These are phyloP conservation scores for Baronia brevicornis DNA, from an alignment of 2,888 invertebrate species.

Conservation along the genomic window DNA sequence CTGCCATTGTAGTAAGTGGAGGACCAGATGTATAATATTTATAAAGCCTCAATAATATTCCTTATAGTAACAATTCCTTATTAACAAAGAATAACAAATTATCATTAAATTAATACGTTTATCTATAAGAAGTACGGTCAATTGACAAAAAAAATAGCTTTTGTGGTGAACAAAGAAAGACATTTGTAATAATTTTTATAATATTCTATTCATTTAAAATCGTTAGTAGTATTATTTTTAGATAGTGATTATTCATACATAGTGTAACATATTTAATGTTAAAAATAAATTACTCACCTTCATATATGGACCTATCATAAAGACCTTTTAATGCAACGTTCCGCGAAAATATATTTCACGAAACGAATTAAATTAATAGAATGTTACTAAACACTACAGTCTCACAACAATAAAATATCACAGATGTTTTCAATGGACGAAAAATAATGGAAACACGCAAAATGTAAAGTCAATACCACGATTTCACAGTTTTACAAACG, in stretches of 20 bases:
- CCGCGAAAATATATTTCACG: constrained; percentile 70
- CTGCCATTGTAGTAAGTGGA: too few species aligned
- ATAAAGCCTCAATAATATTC: too few species aligned
- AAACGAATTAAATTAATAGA: constrained; percentile 40
- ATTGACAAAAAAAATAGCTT: too few species aligned
- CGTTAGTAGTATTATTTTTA: too few species aligned
- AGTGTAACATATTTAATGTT: constrained; percentile 19
- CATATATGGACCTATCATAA: constrained; percentile 75
- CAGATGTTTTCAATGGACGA: constrained; percentile 44
- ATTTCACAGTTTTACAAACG: constrained; percentile 34
- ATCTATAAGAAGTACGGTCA: too few species aligned
- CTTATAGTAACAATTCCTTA: too few species aligned
- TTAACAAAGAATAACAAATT: too few species aligned
- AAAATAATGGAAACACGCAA: constrained; percentile 42
- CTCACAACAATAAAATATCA: constrained; percentile 46
- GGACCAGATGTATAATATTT: too few species aligned
- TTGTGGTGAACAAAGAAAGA: too few species aligned
- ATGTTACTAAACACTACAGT: constrained; percentile 43
- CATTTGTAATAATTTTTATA: too few species aligned
- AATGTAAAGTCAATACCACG: constrained; percentile 42
- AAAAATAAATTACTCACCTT: constrained; percentile 54
- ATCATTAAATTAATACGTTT: too few species aligned
- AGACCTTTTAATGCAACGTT: constrained; percentile 56
- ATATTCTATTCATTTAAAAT: too few species aligned
- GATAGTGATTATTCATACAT: constrained; percentile 4